phyloP scores from a whole-genome alignment of 2,888 invertebrate species.

The Hirtodrosophila alboralis region DNA sequence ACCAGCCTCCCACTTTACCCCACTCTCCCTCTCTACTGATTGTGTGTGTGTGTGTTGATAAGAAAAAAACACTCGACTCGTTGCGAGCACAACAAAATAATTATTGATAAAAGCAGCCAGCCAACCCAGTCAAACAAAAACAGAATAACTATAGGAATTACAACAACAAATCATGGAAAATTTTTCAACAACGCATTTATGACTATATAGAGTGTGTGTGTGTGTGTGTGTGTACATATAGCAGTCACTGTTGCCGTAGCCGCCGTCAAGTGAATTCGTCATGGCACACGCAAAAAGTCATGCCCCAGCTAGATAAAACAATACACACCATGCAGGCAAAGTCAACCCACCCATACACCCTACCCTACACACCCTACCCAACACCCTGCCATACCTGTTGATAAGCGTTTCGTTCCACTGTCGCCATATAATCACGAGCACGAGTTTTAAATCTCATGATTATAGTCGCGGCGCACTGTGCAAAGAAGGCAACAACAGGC shows the following conservation, averaged over 20 bases:
- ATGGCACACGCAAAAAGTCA: slow-evolving; percentile 76
- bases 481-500: not conserved
- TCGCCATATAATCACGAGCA: slow-evolving; percentile 60
- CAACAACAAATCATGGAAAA: slow-evolving; percentile 74
- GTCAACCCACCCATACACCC: not conserved
- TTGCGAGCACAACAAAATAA: slow-evolving; percentile 76
- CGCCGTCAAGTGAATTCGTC: slow-evolving; percentile 60
- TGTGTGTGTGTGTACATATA: slow-evolving; percentile 42
- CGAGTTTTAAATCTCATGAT: slow-evolving; percentile 74
- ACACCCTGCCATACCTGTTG: slow-evolving; percentile 19
- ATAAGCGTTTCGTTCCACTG: slow-evolving; percentile 51
- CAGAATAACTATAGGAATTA: slow-evolving; percentile 37
- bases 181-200: slow-evolving; percentile 73
- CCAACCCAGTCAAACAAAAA: slow-evolving; percentile 43
- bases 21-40: not conserved
- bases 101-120: slow-evolving; percentile 71
- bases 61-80: slow-evolving; percentile 65
- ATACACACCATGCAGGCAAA: slow-evolving; percentile 7
- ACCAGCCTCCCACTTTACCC: not conserved
- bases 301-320: slow-evolving; percentile 71
- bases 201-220: slow-evolving; percentile 34
- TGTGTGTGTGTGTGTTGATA: slow-evolving; percentile 58
- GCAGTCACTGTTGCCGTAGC: slow-evolving; percentile 44
- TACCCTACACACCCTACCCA: not conserved
- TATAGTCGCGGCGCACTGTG: slow-evolving; percentile 44